These are phyloP conservation scores for Drosophila planitibia DNA, from an alignment of 2,888 invertebrate genomes.

Conservation along the genomic window DNA sequence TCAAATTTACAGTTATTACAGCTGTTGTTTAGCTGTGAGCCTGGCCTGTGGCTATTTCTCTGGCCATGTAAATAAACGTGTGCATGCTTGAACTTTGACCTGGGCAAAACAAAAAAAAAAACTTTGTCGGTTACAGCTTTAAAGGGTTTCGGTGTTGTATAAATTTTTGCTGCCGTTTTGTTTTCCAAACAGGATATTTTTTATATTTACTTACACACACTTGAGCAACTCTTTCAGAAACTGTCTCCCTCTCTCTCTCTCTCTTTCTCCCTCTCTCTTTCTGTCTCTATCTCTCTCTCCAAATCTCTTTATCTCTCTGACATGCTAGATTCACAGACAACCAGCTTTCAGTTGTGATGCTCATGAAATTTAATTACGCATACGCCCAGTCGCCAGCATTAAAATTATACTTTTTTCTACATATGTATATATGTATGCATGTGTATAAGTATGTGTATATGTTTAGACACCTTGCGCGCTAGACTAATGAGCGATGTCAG, in stretches of 20 bases:
- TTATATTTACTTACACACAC: slow-evolving; percentile 2
- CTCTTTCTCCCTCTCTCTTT: neutral
- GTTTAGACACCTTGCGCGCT: slow-evolving; percentile 20
- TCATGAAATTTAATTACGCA: slow-evolving; percentile 77
- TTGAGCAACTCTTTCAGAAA: neutral
- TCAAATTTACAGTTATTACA: neutral
- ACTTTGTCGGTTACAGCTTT: neutral
- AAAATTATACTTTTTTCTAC: slow-evolving; percentile 18
- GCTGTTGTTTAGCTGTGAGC: neutral
- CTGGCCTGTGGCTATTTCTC: slow-evolving; percentile 23
- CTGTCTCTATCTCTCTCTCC: neutral
- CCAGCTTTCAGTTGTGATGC: slow-evolving; percentile 60
- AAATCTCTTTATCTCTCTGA: neutral
- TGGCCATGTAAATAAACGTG: slow-evolving; percentile 17
- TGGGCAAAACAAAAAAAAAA: neutral
- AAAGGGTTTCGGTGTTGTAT: neutral
- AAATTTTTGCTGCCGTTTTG: neutral
- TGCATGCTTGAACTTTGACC: slow-evolving; percentile 44
- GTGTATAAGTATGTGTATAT: neutral
- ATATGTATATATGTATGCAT: slow-evolving; percentile 6
- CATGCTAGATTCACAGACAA: slow-evolving; percentile 28
- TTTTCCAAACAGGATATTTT: slow-evolving; percentile 45
- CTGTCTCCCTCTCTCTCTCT: neutral
- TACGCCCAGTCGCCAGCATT: slow-evolving; percentile 50
- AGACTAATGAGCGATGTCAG: slow-evolving; percentile 70